phyloP scores from a whole-genome alignment of 2,888 invertebrate genomes.

The Hipparchia sbordonii region DNA sequence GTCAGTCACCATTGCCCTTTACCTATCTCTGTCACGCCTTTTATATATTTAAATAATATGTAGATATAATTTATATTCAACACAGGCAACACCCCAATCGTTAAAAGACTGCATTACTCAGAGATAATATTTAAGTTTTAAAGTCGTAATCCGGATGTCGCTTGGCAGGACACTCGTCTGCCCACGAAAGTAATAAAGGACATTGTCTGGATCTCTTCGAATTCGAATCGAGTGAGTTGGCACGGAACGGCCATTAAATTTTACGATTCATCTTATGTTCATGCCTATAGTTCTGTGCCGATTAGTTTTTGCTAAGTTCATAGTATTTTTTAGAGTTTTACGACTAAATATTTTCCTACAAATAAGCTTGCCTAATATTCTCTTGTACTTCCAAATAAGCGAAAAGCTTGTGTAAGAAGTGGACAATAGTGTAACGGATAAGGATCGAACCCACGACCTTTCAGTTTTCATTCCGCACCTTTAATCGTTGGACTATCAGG shows the following conservation, averaged over 20 bases:
- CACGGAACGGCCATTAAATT: constrained; percentile 27
- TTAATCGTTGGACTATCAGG: too few relatives aligned
- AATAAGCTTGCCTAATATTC: background rate
- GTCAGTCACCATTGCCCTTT: too few relatives aligned
- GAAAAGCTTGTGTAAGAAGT: too few relatives aligned
- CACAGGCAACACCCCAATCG: too few relatives aligned
- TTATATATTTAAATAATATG: too few relatives aligned
- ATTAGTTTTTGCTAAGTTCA: background rate
- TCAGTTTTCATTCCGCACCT: too few relatives aligned
- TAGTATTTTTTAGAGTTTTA: background rate
- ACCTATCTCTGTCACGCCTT: too few relatives aligned
- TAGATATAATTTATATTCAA: too few relatives aligned
- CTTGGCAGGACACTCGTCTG: constrained; percentile 25
- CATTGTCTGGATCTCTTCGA: constrained; percentile 17
- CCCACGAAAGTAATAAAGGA: constrained; percentile 25
- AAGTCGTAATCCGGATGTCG: constrained; percentile 12
- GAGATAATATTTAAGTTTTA: constrained; percentile 6
- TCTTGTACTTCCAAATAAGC: background rate
- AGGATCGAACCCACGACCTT: too few relatives aligned
- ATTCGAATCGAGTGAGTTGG: constrained; percentile 25
- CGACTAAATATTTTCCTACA: too few relatives aligned
- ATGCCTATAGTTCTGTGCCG: background rate
- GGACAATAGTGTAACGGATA: too few relatives aligned
- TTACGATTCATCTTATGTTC: constrained; percentile 24
- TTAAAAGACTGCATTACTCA: too few relatives aligned